A percentile compares a stretch with the other conserved stretches of the same genome.
Evolutionary conservation across 2,888 invertebrate genomes (phyloP).

Genomic region (Chymomyza caudatula): DNA sequence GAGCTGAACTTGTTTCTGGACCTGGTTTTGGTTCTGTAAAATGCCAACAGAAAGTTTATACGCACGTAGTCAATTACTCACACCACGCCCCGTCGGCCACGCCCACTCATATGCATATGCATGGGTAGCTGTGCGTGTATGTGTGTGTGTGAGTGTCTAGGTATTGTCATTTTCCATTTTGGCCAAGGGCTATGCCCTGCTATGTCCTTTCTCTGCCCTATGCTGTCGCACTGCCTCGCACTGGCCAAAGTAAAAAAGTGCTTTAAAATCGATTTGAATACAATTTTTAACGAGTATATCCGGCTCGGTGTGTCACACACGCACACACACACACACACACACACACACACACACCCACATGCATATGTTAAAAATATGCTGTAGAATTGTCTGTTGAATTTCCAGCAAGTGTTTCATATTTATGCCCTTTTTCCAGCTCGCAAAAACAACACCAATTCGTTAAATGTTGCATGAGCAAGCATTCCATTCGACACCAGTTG

Average conservation of each 20-base stretch:
- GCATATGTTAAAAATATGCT: neutral
- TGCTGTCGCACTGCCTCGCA: neutral
- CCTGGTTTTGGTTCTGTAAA: constrained; percentile 37
- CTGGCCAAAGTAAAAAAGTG: constrained; percentile 4
- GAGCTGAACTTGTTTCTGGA: constrained; percentile 13
- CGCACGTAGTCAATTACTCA: constrained; percentile 71
- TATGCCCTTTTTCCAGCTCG: neutral
- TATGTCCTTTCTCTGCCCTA: too few species aligned
- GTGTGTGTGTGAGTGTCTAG: constrained; percentile 2
- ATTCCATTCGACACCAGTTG: neutral
- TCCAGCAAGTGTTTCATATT: constrained; percentile 20
- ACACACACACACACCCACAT: neutral
- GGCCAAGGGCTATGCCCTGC: neutral
- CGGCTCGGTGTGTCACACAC: constrained; percentile 2
- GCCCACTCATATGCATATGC: constrained; percentile 4
- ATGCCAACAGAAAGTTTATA: constrained; percentile 68
- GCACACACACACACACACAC: neutral
- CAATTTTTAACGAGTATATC: constrained; percentile 42
- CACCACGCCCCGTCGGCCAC: constrained; percentile 30
- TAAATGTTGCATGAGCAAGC: constrained; percentile 41
- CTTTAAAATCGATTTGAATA: constrained; percentile 48
- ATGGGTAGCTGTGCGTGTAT: constrained; percentile 11
- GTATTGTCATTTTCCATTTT: constrained; percentile 39
- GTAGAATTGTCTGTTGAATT: constrained; percentile 27
- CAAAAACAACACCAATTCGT: constrained; percentile 23